Evolutionary conservation across 2,113 vertebrate species (phyloP).

Genomic region (Indicator maculatus): DNA sequence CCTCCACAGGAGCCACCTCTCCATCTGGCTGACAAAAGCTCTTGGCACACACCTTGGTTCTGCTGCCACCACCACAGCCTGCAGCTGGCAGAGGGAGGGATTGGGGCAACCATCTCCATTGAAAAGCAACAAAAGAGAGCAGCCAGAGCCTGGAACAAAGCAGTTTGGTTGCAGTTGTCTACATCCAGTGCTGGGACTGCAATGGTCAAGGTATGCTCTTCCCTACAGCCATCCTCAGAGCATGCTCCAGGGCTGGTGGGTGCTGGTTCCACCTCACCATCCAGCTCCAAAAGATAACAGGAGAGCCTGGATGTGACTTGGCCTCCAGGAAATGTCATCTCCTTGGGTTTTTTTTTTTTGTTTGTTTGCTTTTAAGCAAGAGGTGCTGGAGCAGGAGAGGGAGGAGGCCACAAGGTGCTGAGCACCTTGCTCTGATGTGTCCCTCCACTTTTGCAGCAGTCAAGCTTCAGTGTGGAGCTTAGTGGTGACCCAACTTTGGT

Average conservation of each 20-base stretch:
- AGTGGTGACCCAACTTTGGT: neutral
- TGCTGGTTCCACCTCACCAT: no score
- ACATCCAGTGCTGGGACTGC: neutral
- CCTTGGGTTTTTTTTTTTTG: neutral
- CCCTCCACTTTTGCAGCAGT: neutral
- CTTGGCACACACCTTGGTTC: neutral
- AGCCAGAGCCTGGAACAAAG: neutral
- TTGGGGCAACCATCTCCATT: neutral
- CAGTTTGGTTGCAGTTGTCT: neutral
- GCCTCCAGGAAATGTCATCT: neutral
- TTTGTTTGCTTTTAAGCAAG: neutral
- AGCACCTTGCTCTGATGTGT: neutral
- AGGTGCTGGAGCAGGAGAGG: neutral
- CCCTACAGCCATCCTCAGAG: neutral
- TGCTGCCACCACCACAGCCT: neutral
- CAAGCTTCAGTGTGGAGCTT: neutral
- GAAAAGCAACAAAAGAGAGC: neutral
- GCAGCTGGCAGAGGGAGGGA: neutral
- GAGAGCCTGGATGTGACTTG: neutral
- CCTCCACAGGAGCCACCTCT: neutral
- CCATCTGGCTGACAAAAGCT: neutral
- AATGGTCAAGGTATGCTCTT: neutral
- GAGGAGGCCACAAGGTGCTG: neutral
- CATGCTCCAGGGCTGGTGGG: neutral
- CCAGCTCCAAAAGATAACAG: neutral